A percentile compares a stretch with the other conserved stretches of the same genome.
These are phyloP conservation scores for Drosophila virilis DNA, from an alignment of 1,140 invertebrate genomes.

Conservation along the genomic window DNA sequence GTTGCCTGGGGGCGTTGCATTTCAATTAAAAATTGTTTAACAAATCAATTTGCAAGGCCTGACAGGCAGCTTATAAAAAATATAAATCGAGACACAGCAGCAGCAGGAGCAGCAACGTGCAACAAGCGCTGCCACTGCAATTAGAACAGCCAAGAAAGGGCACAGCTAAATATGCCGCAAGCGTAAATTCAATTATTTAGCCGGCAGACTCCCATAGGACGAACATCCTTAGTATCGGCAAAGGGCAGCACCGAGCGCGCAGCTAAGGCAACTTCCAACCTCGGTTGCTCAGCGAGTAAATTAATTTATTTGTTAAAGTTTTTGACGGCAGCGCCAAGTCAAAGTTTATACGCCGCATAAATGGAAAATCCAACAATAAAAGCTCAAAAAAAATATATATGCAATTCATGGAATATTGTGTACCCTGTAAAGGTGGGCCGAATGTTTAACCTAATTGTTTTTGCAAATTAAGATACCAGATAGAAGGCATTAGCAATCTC, in stretches of 20 bases:
- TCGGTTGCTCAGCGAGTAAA: constrained; percentile 55
- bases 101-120: constrained; percentile 3
- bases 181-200: constrained; percentile 69
- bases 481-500: too few species aligned
- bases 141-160: constrained; percentile 35
- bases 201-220: constrained; percentile 55
- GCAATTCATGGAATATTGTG: neutral
- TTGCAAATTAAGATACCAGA: too few species aligned
- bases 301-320: constrained; percentile 82
- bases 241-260: constrained; percentile 1
- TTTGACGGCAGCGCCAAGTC: constrained; percentile 59
- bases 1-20: constrained; percentile 56
- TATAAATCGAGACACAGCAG: constrained; percentile 11
- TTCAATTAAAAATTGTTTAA: constrained; percentile 82
- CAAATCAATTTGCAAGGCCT: constrained; percentile 70
- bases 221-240: constrained; percentile 51
- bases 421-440: neutral
- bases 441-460: too few species aligned
- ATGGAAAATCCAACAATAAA: constrained; percentile 25
- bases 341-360: constrained; percentile 59
- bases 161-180: constrained; percentile 44
- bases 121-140: constrained; percentile 9
- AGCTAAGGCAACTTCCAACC: constrained; percentile 18
- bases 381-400: constrained; percentile 35
- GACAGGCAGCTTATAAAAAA: constrained; percentile 45